Evolutionary conservation across 2,888 invertebrate species (phyloP).

Genomic region (Drosophila emarginata): DNA sequence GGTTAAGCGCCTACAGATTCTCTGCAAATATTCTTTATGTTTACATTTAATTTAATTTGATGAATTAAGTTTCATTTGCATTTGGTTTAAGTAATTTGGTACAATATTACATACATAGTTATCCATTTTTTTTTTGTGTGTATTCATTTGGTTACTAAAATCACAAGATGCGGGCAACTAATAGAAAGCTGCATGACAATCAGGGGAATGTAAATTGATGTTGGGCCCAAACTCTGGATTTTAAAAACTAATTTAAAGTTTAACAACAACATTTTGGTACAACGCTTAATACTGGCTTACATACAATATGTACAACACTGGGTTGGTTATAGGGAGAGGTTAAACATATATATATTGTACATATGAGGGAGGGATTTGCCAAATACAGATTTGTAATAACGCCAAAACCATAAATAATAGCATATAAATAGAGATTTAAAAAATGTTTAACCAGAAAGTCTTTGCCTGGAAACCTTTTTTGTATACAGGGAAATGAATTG

Average conservation of each 20-base stretch:
- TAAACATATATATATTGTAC: conserved; percentile 19
- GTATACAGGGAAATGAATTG: background rate
- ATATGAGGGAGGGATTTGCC: background rate
- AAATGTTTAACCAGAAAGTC: background rate
- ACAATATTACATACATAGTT: background rate
- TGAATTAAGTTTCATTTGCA: background rate
- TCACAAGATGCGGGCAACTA: conserved; percentile 46
- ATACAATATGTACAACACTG: conserved; percentile 27
- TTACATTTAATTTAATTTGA: background rate
- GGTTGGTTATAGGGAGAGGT: background rate
- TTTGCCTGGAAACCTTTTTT: background rate
- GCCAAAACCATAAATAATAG: background rate
- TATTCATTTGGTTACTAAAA: conserved; percentile 46
- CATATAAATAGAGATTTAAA: background rate
- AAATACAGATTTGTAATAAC: background rate
- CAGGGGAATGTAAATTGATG: conserved; percentile 7
- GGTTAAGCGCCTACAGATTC: conserved; percentile 2
- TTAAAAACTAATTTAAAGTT: conserved; percentile 18
- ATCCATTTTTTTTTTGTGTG: background rate
- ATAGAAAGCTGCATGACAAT: conserved; percentile 4
- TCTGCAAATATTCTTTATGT: background rate
- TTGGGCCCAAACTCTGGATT: conserved; percentile 9
- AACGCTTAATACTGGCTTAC: conserved; percentile 67
- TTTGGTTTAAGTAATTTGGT: conserved; percentile 9
- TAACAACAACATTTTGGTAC: conserved; percentile 56